Conservation (phyloP, 2,888 invertebrate genomes). For the Pseudeuparius sepicola region DNA sequence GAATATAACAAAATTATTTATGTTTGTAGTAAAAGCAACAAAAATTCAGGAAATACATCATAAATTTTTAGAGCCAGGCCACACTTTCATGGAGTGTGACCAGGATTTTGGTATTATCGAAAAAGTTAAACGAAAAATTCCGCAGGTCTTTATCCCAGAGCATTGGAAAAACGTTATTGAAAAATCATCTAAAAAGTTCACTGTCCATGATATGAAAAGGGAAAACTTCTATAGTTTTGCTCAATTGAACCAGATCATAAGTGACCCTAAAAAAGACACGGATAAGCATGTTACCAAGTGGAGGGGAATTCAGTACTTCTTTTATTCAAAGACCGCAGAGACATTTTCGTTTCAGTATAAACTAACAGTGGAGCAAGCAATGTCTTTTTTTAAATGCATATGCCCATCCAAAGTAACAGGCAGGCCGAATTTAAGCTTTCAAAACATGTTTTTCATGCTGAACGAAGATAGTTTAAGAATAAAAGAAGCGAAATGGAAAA, state of each 20-base stretch:
- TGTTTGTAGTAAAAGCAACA: conserved; percentile 13
- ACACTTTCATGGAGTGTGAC: conserved; percentile 14
- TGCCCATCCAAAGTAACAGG: conserved; percentile 11
- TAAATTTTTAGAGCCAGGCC: conserved; percentile 14
- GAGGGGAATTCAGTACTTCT: conserved; percentile 14
- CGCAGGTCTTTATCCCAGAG: conserved; percentile 15
- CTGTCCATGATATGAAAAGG: conserved; percentile 12
- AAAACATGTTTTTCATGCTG: no score
- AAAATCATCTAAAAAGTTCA: conserved; percentile 14
- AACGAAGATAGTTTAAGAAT: conserved; percentile 12
- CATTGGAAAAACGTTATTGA: conserved; percentile 14
- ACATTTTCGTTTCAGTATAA: conserved; percentile 15
- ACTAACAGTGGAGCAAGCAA: conserved; percentile 7
- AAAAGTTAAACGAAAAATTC: conserved; percentile 12
- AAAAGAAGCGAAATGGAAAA: conserved; percentile 11
- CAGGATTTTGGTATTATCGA: conserved; percentile 14
- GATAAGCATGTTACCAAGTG: conserved; percentile 11
- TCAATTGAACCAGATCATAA: conserved; percentile 12
- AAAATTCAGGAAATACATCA: conserved; percentile 13
- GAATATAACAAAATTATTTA: conserved; percentile 15
- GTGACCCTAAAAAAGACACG: conserved; percentile 12
- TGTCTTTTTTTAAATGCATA: conserved; percentile 13
- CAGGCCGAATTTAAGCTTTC: conserved; percentile 8
- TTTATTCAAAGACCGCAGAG: conserved; percentile 11
- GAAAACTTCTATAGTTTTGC: conserved; percentile 14